These are phyloP conservation scores for Eptesicus fuscus DNA, from an alignment of 2,113 vertebrate genomes.

Conservation along the genomic window DNA sequence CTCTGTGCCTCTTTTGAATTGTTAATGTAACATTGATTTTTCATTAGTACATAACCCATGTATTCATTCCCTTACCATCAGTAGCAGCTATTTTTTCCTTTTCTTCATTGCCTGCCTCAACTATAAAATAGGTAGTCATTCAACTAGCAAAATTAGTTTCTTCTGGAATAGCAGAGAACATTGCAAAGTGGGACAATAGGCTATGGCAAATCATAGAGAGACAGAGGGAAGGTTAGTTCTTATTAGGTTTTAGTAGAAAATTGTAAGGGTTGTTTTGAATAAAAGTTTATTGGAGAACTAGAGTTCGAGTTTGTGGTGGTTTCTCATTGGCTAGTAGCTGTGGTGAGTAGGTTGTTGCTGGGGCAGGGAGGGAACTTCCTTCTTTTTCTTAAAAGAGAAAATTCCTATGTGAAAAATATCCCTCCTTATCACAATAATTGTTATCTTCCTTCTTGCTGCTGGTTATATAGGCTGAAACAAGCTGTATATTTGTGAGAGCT, in stretches of 20 bases:
- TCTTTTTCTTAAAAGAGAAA: background rate
- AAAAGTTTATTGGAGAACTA: background rate
- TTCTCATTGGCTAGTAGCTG: background rate
- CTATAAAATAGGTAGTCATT: background rate
- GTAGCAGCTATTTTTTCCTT: background rate
- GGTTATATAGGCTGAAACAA: background rate
- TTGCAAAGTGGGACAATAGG: background rate
- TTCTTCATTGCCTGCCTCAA: background rate
- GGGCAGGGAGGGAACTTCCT: background rate
- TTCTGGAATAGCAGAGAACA: background rate
- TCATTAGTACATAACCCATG: background rate
- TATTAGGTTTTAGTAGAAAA: background rate
- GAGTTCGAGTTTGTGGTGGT: background rate
- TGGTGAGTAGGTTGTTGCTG: background rate
- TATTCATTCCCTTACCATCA: background rate
- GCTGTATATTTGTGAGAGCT: background rate
- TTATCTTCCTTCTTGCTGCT: background rate
- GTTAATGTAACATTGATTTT: background rate
- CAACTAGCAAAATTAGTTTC: background rate
- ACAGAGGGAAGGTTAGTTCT: no score
- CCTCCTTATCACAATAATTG: background rate
- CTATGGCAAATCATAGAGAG: background rate
- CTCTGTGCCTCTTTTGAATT: background rate
- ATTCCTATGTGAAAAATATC: background rate
- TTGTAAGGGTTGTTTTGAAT: background rate